Percentiles rank a stretch among this genome's conserved stretches.
Conservation (phyloP, 1,140 invertebrate species). For the Homalodisca vitripennis region DNA sequence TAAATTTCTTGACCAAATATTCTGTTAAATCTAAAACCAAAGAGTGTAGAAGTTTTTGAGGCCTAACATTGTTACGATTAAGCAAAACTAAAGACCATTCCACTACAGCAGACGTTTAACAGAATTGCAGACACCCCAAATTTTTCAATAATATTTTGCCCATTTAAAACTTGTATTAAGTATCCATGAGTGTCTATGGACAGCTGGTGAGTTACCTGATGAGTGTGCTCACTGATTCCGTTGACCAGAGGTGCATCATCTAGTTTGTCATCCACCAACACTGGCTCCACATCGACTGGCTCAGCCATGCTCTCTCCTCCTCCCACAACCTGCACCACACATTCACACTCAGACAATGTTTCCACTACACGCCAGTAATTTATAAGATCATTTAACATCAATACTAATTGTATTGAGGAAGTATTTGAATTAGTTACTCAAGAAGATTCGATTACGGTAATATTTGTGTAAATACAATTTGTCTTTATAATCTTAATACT, state of each 20-base stretch:
- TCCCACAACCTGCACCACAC: constrained; percentile 32
- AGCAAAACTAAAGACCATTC: no score
- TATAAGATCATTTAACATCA: constrained; percentile 4
- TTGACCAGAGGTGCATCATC: constrained; percentile 27
- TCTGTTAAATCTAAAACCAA: no score
- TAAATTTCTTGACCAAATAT: no score
- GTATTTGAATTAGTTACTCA: background rate
- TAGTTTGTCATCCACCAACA: constrained; percentile 28
- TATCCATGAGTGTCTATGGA: no score
- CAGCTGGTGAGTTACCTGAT: background rate
- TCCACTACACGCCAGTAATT: background rate
- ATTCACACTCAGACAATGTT: background rate
- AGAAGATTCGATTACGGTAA: background rate
- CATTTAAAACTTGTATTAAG: no score
- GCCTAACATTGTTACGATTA: no score
- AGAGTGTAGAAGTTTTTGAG: no score
- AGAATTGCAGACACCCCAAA: no score
- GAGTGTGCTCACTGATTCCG: constrained; percentile 30
- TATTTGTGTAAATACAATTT: background rate
- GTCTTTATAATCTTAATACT: no score
- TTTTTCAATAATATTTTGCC: no score
- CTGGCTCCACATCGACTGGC: constrained; percentile 32
- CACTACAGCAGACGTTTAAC: no score
- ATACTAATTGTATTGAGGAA: background rate
- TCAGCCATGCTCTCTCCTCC: constrained; percentile 40